phyloP scores from a whole-genome alignment of 2,888 invertebrate species.

The Acanthoscelides obtectus region DNA sequence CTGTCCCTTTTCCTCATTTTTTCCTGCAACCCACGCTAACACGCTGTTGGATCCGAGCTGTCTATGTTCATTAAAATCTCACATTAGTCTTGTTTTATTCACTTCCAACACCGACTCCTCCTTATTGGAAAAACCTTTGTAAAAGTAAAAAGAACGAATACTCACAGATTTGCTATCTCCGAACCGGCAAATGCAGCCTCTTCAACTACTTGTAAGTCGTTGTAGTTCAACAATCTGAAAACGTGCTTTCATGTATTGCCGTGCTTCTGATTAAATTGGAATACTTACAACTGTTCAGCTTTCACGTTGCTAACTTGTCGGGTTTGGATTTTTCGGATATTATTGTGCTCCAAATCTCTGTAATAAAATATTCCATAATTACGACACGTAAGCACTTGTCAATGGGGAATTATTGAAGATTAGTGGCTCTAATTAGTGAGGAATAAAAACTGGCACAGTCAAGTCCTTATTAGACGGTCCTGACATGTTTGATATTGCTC shows the following conservation, averaged over 20 bases:
- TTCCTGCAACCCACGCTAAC: no score
- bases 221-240: conserved; percentile 67
- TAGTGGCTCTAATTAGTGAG: neutral
- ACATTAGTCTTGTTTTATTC: no score
- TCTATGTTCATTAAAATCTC: no score
- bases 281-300: conserved; percentile 46
- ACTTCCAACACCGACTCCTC: no score
- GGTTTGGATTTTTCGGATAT: conserved; percentile 40
- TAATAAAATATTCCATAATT: conserved; percentile 17
- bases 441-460: no score
- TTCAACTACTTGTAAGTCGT: conserved; percentile 63
- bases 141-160: conserved; percentile 21
- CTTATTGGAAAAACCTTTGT: no score
- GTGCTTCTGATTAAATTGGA: no score
- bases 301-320: conserved; percentile 41
- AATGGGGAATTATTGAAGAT: neutral
- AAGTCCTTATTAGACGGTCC: no score
- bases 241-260: neutral
- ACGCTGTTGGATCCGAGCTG: no score
- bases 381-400: neutral
- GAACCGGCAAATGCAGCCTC: conserved; percentile 72
- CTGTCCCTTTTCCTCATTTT: no score
- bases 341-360: conserved; percentile 48
- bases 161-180: conserved; percentile 62
- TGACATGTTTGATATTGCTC: no score